Percentiles rank a stretch among this genome's conserved stretches.
Conservation (phyloP, 2,888 invertebrate species). For the Drepanosiphum platanoidis region DNA sequence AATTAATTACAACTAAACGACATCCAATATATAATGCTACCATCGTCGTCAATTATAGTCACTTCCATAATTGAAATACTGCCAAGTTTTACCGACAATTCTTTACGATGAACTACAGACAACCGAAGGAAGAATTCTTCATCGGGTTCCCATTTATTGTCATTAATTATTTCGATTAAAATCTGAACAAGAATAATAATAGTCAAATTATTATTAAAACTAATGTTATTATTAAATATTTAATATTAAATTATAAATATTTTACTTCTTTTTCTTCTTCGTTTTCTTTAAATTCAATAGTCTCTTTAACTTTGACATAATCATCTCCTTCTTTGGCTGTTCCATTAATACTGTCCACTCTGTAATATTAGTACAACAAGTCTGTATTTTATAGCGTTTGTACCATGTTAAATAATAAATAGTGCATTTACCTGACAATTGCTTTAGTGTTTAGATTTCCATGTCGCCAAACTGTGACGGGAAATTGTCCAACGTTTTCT, state of each 20-base stretch:
- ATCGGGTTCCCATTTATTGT: slow-evolving; percentile 73
- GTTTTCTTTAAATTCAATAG: slow-evolving; percentile 69
- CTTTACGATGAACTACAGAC: slow-evolving; percentile 66
- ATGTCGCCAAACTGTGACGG: slow-evolving; percentile 68
- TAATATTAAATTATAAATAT: background rate
- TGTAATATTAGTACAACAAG: slow-evolving; percentile 64
- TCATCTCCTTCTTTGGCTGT: slow-evolving; percentile 71
- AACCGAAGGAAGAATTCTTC: slow-evolving; percentile 73
- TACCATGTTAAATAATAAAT: background rate
- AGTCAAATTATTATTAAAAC: background rate
- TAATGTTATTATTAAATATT: background rate
- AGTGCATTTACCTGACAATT: slow-evolving; percentile 67
- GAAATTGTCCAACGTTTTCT: slow-evolving; percentile 70
- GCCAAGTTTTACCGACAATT: slow-evolving; percentile 69
- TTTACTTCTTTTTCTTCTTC: slow-evolving; percentile 69
- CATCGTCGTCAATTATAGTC: slow-evolving; percentile 72
- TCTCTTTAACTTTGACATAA: slow-evolving; percentile 70
- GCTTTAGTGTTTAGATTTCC: slow-evolving; percentile 69
- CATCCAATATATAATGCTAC: slow-evolving; percentile 66
- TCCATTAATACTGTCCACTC: slow-evolving; percentile 72
- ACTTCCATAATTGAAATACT: slow-evolving; percentile 71
- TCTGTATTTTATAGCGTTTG: background rate
- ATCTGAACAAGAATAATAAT: slow-evolving; percentile 65
- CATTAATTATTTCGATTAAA: slow-evolving; percentile 70
- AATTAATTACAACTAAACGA: background rate